Percentiles rank a stretch among this genome's conserved stretches.
These are phyloP conservation scores for Petrocephalus zakoni DNA, from an alignment of 2,113 vertebrate genomes.

Conservation along the genomic window DNA sequence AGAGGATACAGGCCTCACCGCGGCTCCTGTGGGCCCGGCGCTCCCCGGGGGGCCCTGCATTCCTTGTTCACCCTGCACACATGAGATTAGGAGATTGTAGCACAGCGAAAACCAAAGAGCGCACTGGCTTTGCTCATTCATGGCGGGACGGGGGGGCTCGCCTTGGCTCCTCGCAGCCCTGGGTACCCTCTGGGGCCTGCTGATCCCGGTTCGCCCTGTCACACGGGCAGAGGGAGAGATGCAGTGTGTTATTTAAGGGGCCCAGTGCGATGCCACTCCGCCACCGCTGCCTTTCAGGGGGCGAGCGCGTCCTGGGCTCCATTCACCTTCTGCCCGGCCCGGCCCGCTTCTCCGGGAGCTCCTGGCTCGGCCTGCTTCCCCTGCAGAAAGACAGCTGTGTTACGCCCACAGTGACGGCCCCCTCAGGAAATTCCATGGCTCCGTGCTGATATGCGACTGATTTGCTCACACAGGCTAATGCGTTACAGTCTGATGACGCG, in stretches of 20 bases:
- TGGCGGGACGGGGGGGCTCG: neutral
- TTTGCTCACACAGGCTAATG: neutral
- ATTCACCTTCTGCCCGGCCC: slow-evolving; percentile 35
- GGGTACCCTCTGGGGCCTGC: slow-evolving; percentile 27
- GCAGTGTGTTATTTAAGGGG: neutral
- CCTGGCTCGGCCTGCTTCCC: slow-evolving; percentile 39
- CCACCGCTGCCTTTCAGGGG: too few species aligned
- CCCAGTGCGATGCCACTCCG: neutral
- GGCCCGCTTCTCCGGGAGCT: slow-evolving; percentile 28
- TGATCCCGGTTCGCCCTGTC: slow-evolving; percentile 33
- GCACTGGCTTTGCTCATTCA: neutral
- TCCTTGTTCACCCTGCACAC: slow-evolving; percentile 37
- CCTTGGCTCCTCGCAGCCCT: slow-evolving; percentile 30
- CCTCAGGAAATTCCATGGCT: neutral
- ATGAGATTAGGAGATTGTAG: neutral
- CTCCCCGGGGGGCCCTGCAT: slow-evolving; percentile 24
- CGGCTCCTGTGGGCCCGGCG: slow-evolving; percentile 13
- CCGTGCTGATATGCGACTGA: neutral
- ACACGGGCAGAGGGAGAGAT: neutral
- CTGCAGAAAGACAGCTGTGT: slow-evolving; percentile 22
- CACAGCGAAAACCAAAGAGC: neutral
- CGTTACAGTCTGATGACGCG: neutral
- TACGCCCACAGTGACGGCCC: neutral
- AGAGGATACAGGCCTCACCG: slow-evolving; percentile 22
- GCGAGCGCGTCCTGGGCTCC: neutral